Conservation (phyloP, 1,140 invertebrate genomes). For the Bombus impatiens region DNA sequence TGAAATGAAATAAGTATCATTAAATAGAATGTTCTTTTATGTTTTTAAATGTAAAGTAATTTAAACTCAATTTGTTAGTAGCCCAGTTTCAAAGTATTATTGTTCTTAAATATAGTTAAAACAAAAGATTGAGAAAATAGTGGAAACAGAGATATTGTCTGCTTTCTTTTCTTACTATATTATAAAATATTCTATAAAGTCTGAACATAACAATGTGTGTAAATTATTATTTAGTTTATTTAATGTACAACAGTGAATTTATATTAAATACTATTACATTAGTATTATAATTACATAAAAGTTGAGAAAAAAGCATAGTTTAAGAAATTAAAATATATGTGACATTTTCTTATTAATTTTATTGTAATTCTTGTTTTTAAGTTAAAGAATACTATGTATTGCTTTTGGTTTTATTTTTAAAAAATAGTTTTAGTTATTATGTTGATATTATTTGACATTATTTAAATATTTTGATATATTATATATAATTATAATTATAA, state of each 20-base stretch:
- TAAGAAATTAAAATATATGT: background rate
- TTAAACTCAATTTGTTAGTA: background rate
- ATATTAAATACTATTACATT: background rate
- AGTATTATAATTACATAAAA: background rate
- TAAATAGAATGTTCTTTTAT: background rate
- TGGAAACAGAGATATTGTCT: too few relatives aligned
- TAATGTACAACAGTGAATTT: background rate
- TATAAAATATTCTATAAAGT: background rate
- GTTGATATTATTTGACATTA: background rate
- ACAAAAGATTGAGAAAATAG: background rate
- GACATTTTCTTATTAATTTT: background rate
- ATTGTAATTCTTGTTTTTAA: background rate
- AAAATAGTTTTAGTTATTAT: background rate
- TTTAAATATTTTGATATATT: background rate
- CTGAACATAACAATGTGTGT: background rate
- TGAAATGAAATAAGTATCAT: background rate
- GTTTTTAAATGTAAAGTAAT: background rate
- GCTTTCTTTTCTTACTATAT: background rate
- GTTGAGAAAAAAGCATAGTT: background rate
- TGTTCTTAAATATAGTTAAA: background rate
- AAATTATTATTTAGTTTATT: background rate
- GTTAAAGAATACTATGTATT: background rate
- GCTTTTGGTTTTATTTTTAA: background rate
- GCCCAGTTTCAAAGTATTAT: background rate
- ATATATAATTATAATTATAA: background rate